Conservation (phyloP, 2,888 invertebrate species). For the Rotaria socialis region DNA sequence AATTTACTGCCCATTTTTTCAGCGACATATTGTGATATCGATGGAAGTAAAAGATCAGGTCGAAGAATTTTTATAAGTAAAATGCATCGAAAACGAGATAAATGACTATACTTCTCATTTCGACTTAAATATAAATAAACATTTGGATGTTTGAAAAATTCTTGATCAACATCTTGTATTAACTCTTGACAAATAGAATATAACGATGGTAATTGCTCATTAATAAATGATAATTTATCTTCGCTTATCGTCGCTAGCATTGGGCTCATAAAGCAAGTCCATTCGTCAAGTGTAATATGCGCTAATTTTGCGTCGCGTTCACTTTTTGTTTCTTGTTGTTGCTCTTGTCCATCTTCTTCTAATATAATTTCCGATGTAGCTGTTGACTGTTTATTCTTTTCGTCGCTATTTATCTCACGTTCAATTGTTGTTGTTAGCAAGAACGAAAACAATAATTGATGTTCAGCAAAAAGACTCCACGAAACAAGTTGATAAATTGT, state of each 20-base stretch:
- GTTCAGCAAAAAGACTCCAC: slow-evolving; percentile 56
- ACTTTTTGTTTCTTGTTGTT: not conserved
- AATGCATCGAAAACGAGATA: slow-evolving; percentile 54
- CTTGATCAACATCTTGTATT: not conserved
- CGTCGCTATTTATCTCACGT: slow-evolving; percentile 47
- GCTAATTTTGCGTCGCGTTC: not conserved
- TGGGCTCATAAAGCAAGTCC: slow-evolving; percentile 28
- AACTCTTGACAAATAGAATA: not conserved
- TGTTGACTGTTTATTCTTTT: not conserved
- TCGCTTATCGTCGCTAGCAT: not conserved
- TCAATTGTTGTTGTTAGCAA: slow-evolving; percentile 56
- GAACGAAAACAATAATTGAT: slow-evolving; percentile 58
- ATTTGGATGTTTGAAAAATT: not conserved
- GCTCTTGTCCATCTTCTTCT: not conserved
- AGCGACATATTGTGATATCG: slow-evolving; percentile 53
- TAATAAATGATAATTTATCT: not conserved
- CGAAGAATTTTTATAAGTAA: slow-evolving; percentile 55
- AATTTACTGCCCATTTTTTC: slow-evolving; percentile 54
- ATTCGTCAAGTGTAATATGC: not conserved
- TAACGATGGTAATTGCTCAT: not conserved
- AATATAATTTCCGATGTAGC: not conserved
- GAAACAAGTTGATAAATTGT: slow-evolving; percentile 57
- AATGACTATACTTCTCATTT: slow-evolving; percentile 46
- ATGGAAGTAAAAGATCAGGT: slow-evolving; percentile 52
- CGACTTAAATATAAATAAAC: not conserved